phyloP scores from a whole-genome alignment of 2,797 vertebrate species.

The Gambelia wislizenii region DNA sequence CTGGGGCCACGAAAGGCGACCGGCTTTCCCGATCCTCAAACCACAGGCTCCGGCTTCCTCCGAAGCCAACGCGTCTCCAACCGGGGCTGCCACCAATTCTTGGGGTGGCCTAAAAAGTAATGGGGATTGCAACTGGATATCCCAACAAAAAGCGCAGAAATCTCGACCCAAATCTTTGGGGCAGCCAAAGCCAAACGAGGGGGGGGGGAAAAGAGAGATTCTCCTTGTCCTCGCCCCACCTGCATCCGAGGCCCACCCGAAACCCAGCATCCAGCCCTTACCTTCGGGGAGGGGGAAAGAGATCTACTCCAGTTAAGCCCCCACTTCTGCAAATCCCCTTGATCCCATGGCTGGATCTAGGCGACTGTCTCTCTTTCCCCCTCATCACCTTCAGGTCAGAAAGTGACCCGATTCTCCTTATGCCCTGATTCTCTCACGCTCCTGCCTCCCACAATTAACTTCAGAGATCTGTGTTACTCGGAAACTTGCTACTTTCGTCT shows the following conservation, averaged over 20 bases:
- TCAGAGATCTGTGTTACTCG: neutral
- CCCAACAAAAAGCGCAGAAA: too few species aligned
- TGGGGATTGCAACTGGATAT: too few species aligned
- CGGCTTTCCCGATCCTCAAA: neutral
- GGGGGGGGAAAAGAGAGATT: too few species aligned
- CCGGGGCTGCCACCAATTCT: neutral
- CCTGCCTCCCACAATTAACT: neutral
- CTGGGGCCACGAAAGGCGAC: too few species aligned
- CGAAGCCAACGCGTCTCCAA: too few species aligned
- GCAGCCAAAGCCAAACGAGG: too few species aligned
- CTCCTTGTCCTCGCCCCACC: too few species aligned
- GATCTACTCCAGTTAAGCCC: too few species aligned
- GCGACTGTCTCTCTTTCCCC: neutral
- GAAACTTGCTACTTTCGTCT: neutral
- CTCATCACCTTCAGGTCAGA: neutral
- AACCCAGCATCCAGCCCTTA: neutral
- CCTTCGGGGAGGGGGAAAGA: too few species aligned
- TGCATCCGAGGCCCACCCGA: neutral
- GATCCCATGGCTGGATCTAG: too few species aligned
- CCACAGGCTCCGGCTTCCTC: neutral
- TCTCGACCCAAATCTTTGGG: neutral
- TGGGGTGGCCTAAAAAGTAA: too few species aligned
- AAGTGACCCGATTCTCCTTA: neutral
- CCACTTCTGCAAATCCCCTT: too few species aligned
- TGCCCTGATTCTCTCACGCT: rapidly evolving